Conservation (phyloP, 2,113 vertebrate species). For the Xiphophorus maculatus region DNA sequence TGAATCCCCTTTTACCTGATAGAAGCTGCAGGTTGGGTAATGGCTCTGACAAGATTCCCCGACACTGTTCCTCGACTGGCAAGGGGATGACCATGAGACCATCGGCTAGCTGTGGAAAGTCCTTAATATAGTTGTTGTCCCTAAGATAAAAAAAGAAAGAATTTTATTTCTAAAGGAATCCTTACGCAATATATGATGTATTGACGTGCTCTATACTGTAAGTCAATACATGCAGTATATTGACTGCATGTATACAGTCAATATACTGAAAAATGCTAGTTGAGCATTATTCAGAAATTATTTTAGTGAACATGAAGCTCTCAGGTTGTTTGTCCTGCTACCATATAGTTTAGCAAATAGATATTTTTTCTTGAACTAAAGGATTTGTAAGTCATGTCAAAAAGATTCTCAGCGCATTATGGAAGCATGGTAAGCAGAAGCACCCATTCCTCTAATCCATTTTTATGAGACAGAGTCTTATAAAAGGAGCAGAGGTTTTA, state of each 20-base stretch:
- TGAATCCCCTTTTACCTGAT: slow-evolving; percentile 80
- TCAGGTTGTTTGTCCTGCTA: too few relatives aligned
- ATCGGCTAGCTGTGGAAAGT: slow-evolving; percentile 95
- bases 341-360: too few relatives aligned
- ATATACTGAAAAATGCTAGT: neutral
- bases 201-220: slow-evolving; percentile 16
- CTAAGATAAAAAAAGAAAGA: slow-evolving; percentile 64
- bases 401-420: slow-evolving; percentile 46
- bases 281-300: slow-evolving; percentile 49
- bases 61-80: slow-evolving; percentile 96
- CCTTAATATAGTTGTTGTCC: slow-evolving; percentile 99
- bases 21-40: slow-evolving; percentile 91
- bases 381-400: slow-evolving; percentile 45
- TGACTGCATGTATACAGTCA: too few relatives aligned
- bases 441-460: slow-evolving; percentile 67
- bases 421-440: slow-evolving; percentile 44
- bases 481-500: slow-evolving; percentile 15
- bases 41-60: slow-evolving; percentile 94
- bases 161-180: slow-evolving; percentile 1
- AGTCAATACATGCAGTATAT: neutral
- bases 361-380: slow-evolving; percentile 25
- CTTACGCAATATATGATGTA: slow-evolving; percentile 5
- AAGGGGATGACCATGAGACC: slow-evolving; percentile 95
- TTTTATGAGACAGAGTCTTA: slow-evolving; percentile 55
- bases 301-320: too few relatives aligned